Evolutionary conservation across 37 sponge, comb jelly and placozoan genomes (phyloP), one percentile per base, ranked within the genome.

Genomic region (Chondrosia reniformis): DNA sequence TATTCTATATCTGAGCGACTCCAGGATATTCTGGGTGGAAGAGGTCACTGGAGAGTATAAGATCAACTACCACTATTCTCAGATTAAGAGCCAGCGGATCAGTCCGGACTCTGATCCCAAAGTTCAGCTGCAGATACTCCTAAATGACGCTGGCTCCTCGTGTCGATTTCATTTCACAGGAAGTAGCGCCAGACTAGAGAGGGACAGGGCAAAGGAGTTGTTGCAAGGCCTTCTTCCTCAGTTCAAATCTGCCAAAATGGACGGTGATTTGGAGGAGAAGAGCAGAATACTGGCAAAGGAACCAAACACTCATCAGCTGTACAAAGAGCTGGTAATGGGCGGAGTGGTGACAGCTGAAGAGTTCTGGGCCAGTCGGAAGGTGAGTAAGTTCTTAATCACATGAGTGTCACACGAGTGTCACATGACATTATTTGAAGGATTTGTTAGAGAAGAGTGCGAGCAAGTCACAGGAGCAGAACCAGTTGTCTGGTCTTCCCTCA

Each of bases 291-390:
- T 95, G 52, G 67, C 85, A 12, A 84, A 45, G 4, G 67, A 91
- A 45, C 86, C 76, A 0, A 55, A 49, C 24, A 62, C 92, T 30
- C 74, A 91, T 67, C 93, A 88, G 45, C 81, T 91, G 32, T 95
- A 95, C 77, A 91, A 85, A 52, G 95, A 95, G 43, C 83, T 95
- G 33, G 95, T 95, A 0, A 79, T 69, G 0, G 80, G 85, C 32
- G 84, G 87, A 17, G 37, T 91, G 46, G 86, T 95, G 4, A 76
- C 84, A 46, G 84, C 95, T 15, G 93, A 95, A 22, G 95, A 95
- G 63, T 95, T 95, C 69, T 95, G 95, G 95, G 89, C 89, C 30
- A 85, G 88, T 54, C 46, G 85, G n/a, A n/a, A n/a, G n/a, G n/a
- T n/a, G n/a, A n/a, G n/a, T n/a, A n/a, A n/a, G n/a, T n/a, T n/a